Evolutionary conservation across 2,888 invertebrate genomes (phyloP).

Genomic region (Brassicogethes aeneus): DNA sequence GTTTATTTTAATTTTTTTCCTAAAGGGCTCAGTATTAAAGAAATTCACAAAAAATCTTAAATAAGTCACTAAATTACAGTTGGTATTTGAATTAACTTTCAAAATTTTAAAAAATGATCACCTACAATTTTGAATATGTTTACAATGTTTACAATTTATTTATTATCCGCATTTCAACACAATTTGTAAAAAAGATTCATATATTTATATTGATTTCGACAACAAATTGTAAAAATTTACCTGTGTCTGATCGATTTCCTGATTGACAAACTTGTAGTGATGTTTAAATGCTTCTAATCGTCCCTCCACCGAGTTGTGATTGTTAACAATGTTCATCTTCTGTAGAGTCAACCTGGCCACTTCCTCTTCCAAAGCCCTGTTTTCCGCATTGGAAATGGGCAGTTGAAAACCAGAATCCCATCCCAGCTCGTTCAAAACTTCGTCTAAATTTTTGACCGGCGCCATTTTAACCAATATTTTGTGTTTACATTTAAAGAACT

Average conservation of each 20-base stretch:
- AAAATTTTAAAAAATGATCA: no score
- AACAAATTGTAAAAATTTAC: no score
- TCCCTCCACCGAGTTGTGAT: slow-evolving; percentile 40
- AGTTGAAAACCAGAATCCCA: slow-evolving; percentile 71
- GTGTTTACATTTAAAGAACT: slow-evolving; percentile 6
- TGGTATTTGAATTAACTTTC: no score
- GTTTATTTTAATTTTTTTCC: no score
- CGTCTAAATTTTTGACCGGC: slow-evolving; percentile 44
- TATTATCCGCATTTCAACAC: no score
- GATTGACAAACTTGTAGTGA: slow-evolving; percentile 45
- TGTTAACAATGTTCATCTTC: slow-evolving; percentile 41
- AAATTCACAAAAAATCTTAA: no score
- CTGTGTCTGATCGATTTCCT: slow-evolving; percentile 49
- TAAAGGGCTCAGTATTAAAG: no score
- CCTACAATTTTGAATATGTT: no score
- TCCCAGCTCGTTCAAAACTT: slow-evolving; percentile 59
- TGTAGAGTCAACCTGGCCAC: slow-evolving; percentile 42
- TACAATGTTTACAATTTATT: no score
- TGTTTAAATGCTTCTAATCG: slow-evolving; percentile 34
- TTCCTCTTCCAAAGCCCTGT: slow-evolving; percentile 48
- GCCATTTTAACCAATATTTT: slow-evolving; percentile 8
- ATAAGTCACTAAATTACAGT: no score
- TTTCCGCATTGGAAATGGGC: slow-evolving; percentile 71
- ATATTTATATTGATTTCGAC: no score
- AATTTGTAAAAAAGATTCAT: no score